Percentiles rank a stretch among this genome's conserved stretches.
phyloP scores from a whole-genome alignment of 2,888 invertebrate species.

The Portevinia maculata region DNA sequence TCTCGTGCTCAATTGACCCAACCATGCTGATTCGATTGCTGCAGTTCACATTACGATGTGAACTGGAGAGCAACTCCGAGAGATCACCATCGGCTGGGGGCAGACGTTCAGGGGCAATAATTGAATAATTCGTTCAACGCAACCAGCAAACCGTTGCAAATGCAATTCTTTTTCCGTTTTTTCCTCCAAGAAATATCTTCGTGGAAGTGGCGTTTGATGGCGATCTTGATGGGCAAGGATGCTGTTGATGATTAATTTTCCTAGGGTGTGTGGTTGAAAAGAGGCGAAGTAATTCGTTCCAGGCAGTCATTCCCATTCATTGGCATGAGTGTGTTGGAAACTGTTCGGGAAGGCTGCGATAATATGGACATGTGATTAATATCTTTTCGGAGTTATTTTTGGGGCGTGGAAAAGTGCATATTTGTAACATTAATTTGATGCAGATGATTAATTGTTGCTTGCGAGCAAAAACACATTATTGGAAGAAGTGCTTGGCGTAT shows the following conservation, averaged over 20 bases:
- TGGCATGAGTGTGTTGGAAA: too few relatives aligned
- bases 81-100: background rate
- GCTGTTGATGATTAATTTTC: too few relatives aligned
- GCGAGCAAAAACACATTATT: too few relatives aligned
- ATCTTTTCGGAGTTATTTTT: background rate
- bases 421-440: background rate
- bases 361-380: too few relatives aligned
- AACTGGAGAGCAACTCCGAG: constrained; percentile 1
- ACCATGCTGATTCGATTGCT: constrained; percentile 39
- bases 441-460: background rate
- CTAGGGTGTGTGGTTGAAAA: too few relatives aligned
- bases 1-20: constrained; percentile 45
- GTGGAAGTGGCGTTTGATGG: too few relatives aligned
- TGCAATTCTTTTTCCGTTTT: background rate
- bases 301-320: too few relatives aligned
- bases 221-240: too few relatives aligned
- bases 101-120: constrained; percentile 12
- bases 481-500: too few relatives aligned
- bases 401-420: constrained; percentile 24
- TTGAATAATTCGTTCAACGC: constrained; percentile 60
- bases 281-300: too few relatives aligned
- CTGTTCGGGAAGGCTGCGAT: too few relatives aligned
- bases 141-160: constrained; percentile 10
- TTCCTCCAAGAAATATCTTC: too few relatives aligned
- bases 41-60: constrained; percentile 14